phyloP scores from a whole-genome alignment of 1,140 invertebrate species.

The Bombyx mandarina region DNA sequence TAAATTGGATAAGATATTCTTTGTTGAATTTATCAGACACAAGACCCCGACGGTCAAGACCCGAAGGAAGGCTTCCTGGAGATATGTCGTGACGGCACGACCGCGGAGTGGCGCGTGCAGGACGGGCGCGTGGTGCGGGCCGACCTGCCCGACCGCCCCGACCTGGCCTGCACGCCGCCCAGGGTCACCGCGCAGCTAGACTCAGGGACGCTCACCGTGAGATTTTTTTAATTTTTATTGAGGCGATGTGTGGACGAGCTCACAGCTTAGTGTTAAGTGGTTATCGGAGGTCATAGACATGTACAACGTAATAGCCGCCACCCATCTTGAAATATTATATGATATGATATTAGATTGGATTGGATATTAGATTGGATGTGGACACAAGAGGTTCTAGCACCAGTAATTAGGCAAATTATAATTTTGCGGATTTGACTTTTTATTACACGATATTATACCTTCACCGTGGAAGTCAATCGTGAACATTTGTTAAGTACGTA shows the following conservation, averaged over 20 bases:
- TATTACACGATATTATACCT: too few species aligned
- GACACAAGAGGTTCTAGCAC: too few species aligned
- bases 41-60: slow-evolving; percentile 30
- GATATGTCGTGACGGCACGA: slow-evolving; percentile 70
- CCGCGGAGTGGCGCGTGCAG: slow-evolving; percentile 70
- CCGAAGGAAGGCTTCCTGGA: slow-evolving; percentile 59
- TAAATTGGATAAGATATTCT: neutral
- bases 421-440: too few species aligned
- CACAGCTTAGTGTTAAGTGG: too few species aligned
- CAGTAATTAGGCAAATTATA: too few species aligned
- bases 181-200: slow-evolving; percentile 19
- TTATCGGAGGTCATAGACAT: too few species aligned
- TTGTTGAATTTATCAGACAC: neutral
- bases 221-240: slow-evolving; percentile 9
- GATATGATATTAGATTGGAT: too few species aligned
- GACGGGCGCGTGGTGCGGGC: slow-evolving; percentile 61
- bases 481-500: too few species aligned
- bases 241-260: neutral
- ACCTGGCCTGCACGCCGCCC: slow-evolving; percentile 50
- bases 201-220: slow-evolving; percentile 32
- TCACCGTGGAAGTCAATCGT: too few species aligned
- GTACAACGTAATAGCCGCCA: too few species aligned
- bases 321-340: too few species aligned
- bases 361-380: too few species aligned
- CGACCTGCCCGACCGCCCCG: slow-evolving; percentile 51